A percentile compares a stretch with the other conserved stretches of the same genome.
Conservation (phyloP, 2,797 vertebrate genomes). For the Microtus californicus region DNA sequence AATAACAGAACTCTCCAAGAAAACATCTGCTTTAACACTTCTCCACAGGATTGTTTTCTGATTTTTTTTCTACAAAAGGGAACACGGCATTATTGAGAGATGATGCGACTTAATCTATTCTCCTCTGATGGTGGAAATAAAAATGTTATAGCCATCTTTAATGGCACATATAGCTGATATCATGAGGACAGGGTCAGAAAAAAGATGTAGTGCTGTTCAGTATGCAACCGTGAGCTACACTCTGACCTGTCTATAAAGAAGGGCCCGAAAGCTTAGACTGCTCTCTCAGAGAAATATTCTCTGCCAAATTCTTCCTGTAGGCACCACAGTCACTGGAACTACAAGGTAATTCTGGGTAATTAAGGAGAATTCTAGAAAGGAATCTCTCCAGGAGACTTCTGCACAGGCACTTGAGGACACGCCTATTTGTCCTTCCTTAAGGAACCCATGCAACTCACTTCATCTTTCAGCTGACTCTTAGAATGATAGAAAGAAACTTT, state of each 20-base stretch:
- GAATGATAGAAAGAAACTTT: slow-evolving; percentile 3
- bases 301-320: background rate
- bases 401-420: slow-evolving; percentile 28
- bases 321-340: background rate
- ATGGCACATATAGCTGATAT: background rate
- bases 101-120: background rate
- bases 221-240: background rate
- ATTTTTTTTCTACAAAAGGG: background rate
- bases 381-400: background rate
- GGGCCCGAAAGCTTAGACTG: background rate
- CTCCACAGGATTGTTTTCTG: background rate
- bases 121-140: slow-evolving; percentile 11
- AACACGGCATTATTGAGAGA: background rate
- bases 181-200: background rate
- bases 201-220: background rate
- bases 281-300: background rate
- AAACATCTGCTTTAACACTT: background rate
- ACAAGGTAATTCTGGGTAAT: background rate
- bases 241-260: slow-evolving; percentile 11
- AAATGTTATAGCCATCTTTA: slow-evolving; percentile 1
- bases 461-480: slow-evolving; percentile 15
- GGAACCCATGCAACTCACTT: background rate
- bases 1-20: slow-evolving; percentile 19
- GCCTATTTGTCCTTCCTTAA: slow-evolving; percentile 50
- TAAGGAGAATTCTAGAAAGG: background rate